These are phyloP conservation scores for Galbula dea DNA, from an alignment of 2,113 vertebrate species.

Conservation along the genomic window DNA sequence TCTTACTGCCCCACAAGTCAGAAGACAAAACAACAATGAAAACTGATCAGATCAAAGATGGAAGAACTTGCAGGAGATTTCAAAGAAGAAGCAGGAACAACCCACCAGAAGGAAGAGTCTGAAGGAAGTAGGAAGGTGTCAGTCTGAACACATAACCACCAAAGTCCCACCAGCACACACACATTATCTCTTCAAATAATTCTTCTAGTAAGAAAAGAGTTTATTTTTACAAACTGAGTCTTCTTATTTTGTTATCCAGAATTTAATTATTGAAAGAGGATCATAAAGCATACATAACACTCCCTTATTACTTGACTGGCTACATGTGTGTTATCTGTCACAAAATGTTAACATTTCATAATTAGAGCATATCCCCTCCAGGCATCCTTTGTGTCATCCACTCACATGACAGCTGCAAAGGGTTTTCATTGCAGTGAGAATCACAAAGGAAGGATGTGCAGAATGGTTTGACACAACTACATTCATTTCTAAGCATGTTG, in stretches of 20 bases:
- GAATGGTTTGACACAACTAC: background rate
- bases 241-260: background rate
- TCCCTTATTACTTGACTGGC: background rate
- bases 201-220: background rate
- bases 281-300: background rate
- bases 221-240: background rate
- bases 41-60: background rate
- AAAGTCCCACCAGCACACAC: background rate
- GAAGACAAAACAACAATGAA: background rate
- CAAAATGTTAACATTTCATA: conserved; percentile 4
- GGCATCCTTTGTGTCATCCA: background rate
- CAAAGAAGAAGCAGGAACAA: background rate
- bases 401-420: background rate
- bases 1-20: background rate
- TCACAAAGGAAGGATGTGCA: background rate
- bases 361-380: background rate
- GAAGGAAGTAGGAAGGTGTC: background rate
- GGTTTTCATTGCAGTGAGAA: background rate
- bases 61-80: background rate
- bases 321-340: background rate
- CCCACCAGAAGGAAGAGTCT: background rate
- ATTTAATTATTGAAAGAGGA: background rate
- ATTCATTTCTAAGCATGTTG: background rate
- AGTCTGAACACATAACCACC: background rate
- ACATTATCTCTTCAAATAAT: background rate